Percentiles rank a stretch among this genome's conserved stretches.
These are phyloP conservation scores for Heteronetta atricapilla DNA, from an alignment of 2,113 vertebrate species.

Conservation along the genomic window DNA sequence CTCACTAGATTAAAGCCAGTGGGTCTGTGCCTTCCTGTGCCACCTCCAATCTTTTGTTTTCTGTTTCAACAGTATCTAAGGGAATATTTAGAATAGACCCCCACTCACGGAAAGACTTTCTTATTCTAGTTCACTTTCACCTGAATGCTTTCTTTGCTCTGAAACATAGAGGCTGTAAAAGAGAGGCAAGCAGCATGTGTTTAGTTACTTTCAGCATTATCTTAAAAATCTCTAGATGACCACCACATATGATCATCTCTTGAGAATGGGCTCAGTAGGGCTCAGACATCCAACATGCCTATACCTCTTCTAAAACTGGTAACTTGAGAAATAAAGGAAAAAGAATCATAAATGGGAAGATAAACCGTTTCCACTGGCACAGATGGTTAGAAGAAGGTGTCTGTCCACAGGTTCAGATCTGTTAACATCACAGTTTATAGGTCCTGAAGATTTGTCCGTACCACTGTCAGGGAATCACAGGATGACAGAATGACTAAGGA, in stretches of 20 bases:
- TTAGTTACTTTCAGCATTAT: neutral
- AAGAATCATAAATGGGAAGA: neutral
- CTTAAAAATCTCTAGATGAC: neutral
- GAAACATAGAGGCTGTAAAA: neutral
- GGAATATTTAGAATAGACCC: neutral
- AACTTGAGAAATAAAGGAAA: neutral
- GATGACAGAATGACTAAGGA: neutral
- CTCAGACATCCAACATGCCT: neutral
- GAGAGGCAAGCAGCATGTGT: neutral
- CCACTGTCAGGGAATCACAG: neutral
- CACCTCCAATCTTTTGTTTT: neutral
- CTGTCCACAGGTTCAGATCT: neutral
- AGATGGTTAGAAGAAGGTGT: neutral
- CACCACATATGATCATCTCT: neutral
- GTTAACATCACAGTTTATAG: neutral
- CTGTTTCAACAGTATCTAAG: neutral
- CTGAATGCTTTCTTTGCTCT: neutral
- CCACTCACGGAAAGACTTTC: neutral
- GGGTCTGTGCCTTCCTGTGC: neutral
- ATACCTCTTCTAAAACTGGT: neutral
- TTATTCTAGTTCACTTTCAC: neutral
- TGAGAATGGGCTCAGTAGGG: neutral
- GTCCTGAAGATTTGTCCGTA: neutral
- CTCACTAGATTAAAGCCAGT: neutral
- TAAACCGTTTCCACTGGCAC: neutral